Percentiles rank a stretch among this genome's conserved stretches.
Conservation (phyloP, 2,888 invertebrate species). For the Podabrus alpinus region DNA sequence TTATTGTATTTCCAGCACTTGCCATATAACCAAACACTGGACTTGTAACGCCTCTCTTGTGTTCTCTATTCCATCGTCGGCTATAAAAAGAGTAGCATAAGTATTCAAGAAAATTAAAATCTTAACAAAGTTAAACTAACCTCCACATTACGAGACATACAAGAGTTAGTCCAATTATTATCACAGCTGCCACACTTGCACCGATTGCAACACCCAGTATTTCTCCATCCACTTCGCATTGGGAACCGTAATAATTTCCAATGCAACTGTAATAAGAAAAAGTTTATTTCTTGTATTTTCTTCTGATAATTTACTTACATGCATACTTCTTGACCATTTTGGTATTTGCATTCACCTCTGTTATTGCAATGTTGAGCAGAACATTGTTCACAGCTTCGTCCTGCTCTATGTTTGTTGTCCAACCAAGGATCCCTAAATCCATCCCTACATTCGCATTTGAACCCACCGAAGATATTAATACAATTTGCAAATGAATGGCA, state of each 20-base stretch:
- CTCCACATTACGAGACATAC: conserved; percentile 91
- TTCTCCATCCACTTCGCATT: conserved; percentile 91
- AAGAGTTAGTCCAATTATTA: conserved; percentile 85
- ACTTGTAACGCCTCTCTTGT: conserved; percentile 78
- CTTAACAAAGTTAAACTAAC: conserved; percentile 55
- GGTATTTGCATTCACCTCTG: conserved; percentile 81
- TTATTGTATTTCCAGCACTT: conserved; percentile 68
- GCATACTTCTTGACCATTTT: conserved; percentile 75
- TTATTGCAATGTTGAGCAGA: conserved; percentile 80
- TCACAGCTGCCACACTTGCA: conserved; percentile 84
- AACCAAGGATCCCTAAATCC: conserved; percentile 78
- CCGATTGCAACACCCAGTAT: conserved; percentile 90
- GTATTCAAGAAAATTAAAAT: not conserved
- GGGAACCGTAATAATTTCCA: conserved; percentile 85
- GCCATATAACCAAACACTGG: conserved; percentile 89
- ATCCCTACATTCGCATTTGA: conserved; percentile 73
- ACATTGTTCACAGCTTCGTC: conserved; percentile 79
- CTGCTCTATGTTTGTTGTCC: conserved; percentile 68
- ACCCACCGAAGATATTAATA: conserved; percentile 83
- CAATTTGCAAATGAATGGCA: conserved; percentile 80
- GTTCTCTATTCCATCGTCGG: conserved; percentile 87
- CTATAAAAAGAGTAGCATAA: conserved; percentile 55
- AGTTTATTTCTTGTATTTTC: not conserved
- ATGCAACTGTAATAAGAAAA: conserved; percentile 65
- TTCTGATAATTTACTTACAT: conserved; percentile 59